phyloP scores from a whole-genome alignment of 2,888 invertebrate genomes.

The Ashinkailepas kermadecensis region DNA sequence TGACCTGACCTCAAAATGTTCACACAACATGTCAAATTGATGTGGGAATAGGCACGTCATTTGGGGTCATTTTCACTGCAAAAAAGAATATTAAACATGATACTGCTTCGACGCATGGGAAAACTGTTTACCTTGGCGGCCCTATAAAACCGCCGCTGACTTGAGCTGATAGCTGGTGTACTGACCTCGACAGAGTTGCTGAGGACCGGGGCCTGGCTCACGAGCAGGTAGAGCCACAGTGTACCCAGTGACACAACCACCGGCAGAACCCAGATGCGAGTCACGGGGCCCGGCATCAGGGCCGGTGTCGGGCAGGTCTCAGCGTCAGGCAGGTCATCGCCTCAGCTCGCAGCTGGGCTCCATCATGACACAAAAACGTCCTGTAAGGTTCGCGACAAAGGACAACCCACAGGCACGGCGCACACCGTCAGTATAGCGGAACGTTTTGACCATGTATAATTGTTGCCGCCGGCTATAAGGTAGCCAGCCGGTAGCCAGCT shows the following conservation, averaged over 20 bases:
- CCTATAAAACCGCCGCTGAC: not conserved
- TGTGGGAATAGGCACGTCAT: not conserved
- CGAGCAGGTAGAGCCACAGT: not conserved
- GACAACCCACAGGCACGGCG: no score
- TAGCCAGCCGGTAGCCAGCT: no score
- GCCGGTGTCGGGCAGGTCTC: no score
- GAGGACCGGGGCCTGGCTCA: not conserved
- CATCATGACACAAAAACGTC: no score
- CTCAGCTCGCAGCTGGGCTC: no score
- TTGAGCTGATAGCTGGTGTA: not conserved
- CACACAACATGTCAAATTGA: not conserved
- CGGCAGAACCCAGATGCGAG: not conserved
- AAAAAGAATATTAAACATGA: not conserved
- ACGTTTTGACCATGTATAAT: no score
- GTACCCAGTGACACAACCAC: not conserved
- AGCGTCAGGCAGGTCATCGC: no score
- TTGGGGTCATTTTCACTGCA: no score
- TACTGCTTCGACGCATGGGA: not conserved
- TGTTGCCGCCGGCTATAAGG: no score
- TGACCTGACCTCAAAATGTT: not conserved
- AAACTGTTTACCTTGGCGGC: not conserved
- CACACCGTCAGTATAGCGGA: no score
- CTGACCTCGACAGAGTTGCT: not conserved
- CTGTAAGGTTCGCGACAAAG: no score
- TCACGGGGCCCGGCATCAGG: not conserved